Base-by-base conservation (phyloP, 2,888 invertebrate species). In the Serripes groenlandicus region DNA sequence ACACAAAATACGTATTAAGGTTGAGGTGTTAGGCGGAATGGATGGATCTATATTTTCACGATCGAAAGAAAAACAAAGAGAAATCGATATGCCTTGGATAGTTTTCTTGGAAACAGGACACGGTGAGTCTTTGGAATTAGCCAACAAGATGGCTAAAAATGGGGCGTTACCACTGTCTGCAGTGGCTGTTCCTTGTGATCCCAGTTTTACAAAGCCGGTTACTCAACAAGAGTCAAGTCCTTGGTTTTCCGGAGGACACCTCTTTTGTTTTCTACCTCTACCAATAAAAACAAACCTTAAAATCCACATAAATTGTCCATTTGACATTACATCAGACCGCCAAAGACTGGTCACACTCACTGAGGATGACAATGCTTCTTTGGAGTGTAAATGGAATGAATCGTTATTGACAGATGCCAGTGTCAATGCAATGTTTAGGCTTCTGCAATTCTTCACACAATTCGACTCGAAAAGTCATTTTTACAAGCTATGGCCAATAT, bases 241-340 rank as follows among this genome's bases (percentile, higher is more conserved):
- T 7, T 64, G 37, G 21, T n/a, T n/a, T n/a, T n/a, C n/a, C n/a
- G n/a, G n/a, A n/a, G 89, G 89, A 15, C 88, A 82, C 42, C 37
- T 93, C 0, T 94, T 93, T 85, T 92, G 93, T 77, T 94, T 88
- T 78, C 78, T 94, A 23, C 94, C 94, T 3, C 82, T 94, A 26
- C 92, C 93, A 30, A 86, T 92, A 18, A 75, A 82, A 42, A 89
- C 88, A 0, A 86, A 83, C 0, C 86, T 93, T 11, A 90, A 90
- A 7, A 85, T 93, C n/a, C 93, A 93, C 74, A 82, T 94, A 34
- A 94, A 93, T 83, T 93, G 91, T 0, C 85, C 89, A 5, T 94
- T 94, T 89, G 56, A 92, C 30, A 85, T 93, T 3, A 90, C 90
- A 21, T 90, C 92, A 21, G 90, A 92, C 64, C 76, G 94, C 26